Percentiles rank a stretch among this genome's conserved stretches.
These are phyloP conservation scores for Zelostemma sp. DNA, from an alignment of 1,140 invertebrate genomes.

Conservation along the genomic window DNA sequence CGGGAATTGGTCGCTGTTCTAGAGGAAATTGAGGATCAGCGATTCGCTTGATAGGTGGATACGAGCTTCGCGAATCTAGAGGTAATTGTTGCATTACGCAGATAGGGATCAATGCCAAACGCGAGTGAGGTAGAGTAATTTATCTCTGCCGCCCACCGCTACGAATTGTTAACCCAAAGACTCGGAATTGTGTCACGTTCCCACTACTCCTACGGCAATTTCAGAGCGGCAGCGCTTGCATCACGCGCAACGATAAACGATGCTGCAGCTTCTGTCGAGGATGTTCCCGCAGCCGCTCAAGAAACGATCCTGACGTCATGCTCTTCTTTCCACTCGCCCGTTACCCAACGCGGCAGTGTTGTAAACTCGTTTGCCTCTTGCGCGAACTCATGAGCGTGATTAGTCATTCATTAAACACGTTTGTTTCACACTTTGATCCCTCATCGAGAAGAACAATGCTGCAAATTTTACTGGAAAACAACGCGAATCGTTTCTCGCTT, in stretches of 20 bases:
- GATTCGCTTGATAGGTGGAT: neutral
- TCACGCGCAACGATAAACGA: constrained; percentile 11
- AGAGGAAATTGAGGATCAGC: neutral
- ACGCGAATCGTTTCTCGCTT: neutral
- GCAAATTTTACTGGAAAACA: no score
- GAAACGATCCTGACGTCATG: constrained; percentile 27
- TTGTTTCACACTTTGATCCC: constrained; percentile 3
- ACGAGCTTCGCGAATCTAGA: neutral
- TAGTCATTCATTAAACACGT: constrained; percentile 11
- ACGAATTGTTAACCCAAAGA: constrained; percentile 39
- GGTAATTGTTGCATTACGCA: constrained; percentile 39
- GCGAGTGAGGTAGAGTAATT: constrained; percentile 36
- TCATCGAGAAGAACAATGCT: no score
- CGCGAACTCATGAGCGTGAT: constrained; percentile 14
- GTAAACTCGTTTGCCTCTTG: constrained; percentile 26
- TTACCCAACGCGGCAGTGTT: constrained; percentile 13
- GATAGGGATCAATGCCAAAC: constrained; percentile 47
- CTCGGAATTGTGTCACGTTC: constrained; percentile 41
- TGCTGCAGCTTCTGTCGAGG: no score
- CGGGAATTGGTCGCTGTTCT: no score
- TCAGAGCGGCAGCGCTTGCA: constrained; percentile 19
- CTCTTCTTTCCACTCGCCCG: constrained; percentile 7
- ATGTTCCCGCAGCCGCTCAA: constrained; percentile 14
- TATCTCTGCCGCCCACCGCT: constrained; percentile 38
- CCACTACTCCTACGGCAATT: constrained; percentile 38